Base-by-base conservation (phyloP, 2,113 vertebrate species). In the Perccottus glenii region DNA sequence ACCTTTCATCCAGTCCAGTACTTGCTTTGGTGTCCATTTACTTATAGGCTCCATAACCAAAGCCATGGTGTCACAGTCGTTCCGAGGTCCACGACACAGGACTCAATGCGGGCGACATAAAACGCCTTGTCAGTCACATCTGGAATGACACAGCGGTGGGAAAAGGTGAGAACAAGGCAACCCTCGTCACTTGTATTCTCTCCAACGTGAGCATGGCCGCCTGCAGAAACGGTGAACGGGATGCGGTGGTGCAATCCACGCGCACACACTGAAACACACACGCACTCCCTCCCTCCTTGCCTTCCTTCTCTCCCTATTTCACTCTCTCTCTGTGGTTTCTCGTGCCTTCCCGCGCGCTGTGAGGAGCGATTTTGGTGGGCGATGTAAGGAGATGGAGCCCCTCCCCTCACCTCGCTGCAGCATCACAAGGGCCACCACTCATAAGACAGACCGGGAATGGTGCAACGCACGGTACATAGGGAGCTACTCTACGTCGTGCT, bases 1-100 rank as follows among this genome's bases (percentile, higher is more conserved):
- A 96, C 95, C 94, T 95, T 96, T 95, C 94, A 94, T 95, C 93
- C 94, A 96, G 91, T 95, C 95, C 91, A 95, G 91, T 82, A 95
- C 94, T 89, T 96, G 94, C 92, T 96, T 95, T 90, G 92, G 92
- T 84, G 91, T 94, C 94, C 94, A 95, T 94, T 96, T 98, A 92
- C 93, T 94, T 93, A 95, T 95, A 91, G 95, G 93, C 93, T 96
- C 94, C 92, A 94, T 96, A 85, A 95, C 93, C 88, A 95, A 89
- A 91, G 95, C 94, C 95, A 96, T 96, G 91, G 91, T 92, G 92
- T 92, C 90, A 94, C 92, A 90, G 92, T 93, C 87, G 92, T 88
- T 92, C 90, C 81, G 84, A 69, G 87, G 35, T 88, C 77, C 89
- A 81, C 83, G 38, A 91, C 91, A 81, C 84, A 92, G 88, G 64